These are phyloP conservation scores for Sebastes dallii DNA, from an alignment of 2,797 vertebrate species.

Conservation along the genomic window DNA sequence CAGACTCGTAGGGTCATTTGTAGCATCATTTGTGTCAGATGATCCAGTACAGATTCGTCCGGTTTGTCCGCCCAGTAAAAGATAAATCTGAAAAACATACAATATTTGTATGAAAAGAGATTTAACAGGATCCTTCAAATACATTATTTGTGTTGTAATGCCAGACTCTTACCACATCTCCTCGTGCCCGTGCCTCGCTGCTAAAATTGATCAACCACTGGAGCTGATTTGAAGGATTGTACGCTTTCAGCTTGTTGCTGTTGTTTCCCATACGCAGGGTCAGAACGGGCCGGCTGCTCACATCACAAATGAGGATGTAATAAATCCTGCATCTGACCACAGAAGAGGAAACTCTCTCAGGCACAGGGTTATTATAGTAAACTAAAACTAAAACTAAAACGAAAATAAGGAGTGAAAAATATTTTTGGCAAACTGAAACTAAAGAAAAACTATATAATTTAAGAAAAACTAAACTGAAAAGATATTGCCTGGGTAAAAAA, in stretches of 20 bases:
- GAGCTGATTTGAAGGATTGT: background rate
- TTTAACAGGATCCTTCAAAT: background rate
- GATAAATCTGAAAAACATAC: slow-evolving; percentile 18
- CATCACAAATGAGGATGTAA: slow-evolving; percentile 37
- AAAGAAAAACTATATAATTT: too few relatives aligned
- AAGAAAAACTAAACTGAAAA: too few relatives aligned
- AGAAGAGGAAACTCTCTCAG: background rate
- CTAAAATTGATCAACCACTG: slow-evolving; percentile 26
- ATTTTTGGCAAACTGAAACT: too few relatives aligned
- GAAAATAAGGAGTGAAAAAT: too few relatives aligned
- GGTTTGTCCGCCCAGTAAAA: slow-evolving; percentile 12
- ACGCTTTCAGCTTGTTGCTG: background rate
- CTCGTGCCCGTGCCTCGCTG: background rate
- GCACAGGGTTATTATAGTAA: too few relatives aligned
- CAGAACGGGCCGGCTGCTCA: background rate
- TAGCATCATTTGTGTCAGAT: background rate
- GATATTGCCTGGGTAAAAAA: too few relatives aligned
- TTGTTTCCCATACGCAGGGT: background rate
- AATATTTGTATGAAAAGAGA: background rate
- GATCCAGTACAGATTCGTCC: background rate
- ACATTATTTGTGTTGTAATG: background rate
- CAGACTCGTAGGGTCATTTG: background rate
- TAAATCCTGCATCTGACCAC: slow-evolving; percentile 16
- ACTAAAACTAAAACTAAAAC: too few relatives aligned
- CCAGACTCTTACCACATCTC: slow-evolving; percentile 30